phyloP scores from a whole-genome alignment of 1,140 invertebrate species.

The Antheraea mylitta region DNA sequence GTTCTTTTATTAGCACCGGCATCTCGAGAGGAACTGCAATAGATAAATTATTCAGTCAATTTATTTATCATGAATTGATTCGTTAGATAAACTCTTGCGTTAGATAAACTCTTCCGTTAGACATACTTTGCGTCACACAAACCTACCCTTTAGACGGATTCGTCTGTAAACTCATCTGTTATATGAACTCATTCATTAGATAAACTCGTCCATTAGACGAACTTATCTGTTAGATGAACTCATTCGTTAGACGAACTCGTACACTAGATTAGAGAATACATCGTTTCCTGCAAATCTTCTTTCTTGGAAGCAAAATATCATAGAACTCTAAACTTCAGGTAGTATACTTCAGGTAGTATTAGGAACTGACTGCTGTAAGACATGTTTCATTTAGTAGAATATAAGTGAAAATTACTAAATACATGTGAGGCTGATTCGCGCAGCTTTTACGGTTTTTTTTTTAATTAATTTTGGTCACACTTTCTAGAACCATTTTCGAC shows the following conservation, averaged over 20 bases:
- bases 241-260: not conserved
- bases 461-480: too few species aligned
- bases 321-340: too few species aligned
- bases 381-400: too few species aligned
- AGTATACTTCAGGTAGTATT: too few species aligned
- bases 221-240: not conserved
- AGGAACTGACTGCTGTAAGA: too few species aligned
- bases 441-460: too few species aligned
- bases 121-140: not conserved
- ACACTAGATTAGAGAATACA: too few species aligned
- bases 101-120: not conserved
- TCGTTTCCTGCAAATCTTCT: too few species aligned
- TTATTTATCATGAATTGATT: not conserved
- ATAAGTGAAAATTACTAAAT: too few species aligned
- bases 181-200: not conserved
- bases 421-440: too few species aligned
- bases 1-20: slow-evolving; percentile 96
- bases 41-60: not conserved
- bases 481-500: too few species aligned
- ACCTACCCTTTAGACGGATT: not conserved
- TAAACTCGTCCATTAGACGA: not conserved
- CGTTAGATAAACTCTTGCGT: not conserved
- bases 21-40: slow-evolving; percentile 95
- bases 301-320: too few species aligned
- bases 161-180: not conserved